Evolutionary conservation across 1,140 invertebrate genomes (phyloP), one percentile per base, ranked within the genome.

Genomic region (Cotesia glomerata): DNA sequence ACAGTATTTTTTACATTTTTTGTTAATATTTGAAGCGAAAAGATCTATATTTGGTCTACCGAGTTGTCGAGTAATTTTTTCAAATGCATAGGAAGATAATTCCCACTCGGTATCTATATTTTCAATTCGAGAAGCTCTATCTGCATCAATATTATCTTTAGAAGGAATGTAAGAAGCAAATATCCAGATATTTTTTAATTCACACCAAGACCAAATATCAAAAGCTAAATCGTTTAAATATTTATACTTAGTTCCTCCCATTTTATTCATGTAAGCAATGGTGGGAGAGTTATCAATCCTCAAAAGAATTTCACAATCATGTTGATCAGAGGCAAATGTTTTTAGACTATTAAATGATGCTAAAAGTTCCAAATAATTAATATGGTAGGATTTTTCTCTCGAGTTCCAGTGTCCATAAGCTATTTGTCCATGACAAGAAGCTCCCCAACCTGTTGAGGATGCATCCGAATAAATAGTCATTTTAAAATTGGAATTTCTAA

Each of bases 151-250:
- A 16, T 49, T 70, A 39, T 45, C 56, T 16, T 58, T 1, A 8
- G 68, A 62, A 61, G 36, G 66, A n/a, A n/a, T n/a, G n/a, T n/a
- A n/a, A n/a, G n/a, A n/a, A n/a, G n/a, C n/a, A n/a, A 58, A 68
- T 56, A 68, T 68, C 56, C 61, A 74, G n/a, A 79, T 59, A 11
- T 74, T 51, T 52, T 65, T 69, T 0, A 52, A 0, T 36, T 78
- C 78, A 56, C 77, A 77, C 73, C 75, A 79, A 16, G 65, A 51
- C 78, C 77, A 79, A 18, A 73, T 73, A 51, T 36, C 32, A n/a
- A n/a, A 35, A 11, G 72, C 45, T 7, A 73, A 5, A 8, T 49
- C 32, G 54, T 39, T 69, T 2, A 73, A 51, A 16, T 69, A 45
- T 14, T 5, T 59, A 16, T 70, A 71, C 52, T 49, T 62, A 4